Conservation (phyloP, 2,797 vertebrate genomes). For the Chelmon rostratus region DNA sequence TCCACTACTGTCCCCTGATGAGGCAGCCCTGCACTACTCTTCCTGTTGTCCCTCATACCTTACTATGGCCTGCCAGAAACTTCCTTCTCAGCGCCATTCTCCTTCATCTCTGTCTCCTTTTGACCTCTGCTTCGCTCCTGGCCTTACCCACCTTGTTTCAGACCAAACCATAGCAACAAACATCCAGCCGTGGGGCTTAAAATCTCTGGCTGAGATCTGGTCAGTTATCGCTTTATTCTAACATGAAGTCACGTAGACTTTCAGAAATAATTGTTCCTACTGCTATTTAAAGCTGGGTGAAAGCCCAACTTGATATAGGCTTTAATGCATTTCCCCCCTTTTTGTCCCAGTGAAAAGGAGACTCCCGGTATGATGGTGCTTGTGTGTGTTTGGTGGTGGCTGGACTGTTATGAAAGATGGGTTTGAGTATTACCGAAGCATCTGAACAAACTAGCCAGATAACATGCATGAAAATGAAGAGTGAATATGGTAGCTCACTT, state of each 20-base stretch:
- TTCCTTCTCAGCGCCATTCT: neutral
- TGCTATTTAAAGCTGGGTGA: constrained; percentile 45
- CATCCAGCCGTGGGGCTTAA: constrained; percentile 45
- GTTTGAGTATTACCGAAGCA: constrained; percentile 44
- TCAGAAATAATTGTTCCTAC: constrained; percentile 42
- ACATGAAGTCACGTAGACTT: constrained; percentile 38
- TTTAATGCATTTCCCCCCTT: constrained; percentile 41
- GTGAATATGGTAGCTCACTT: constrained; percentile 38
- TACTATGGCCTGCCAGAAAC: constrained; percentile 26
- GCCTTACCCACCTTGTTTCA: constrained; percentile 52
- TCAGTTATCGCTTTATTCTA: constrained; percentile 51
- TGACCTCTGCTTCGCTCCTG: constrained; percentile 16
- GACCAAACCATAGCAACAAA: constrained; percentile 82
- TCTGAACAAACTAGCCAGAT: constrained; percentile 55
- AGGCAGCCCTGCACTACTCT: constrained; percentile 24
- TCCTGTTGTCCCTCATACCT: constrained; percentile 13
- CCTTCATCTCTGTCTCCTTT: constrained; percentile 30
- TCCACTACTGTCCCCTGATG: constrained; percentile 30
- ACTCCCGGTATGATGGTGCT: constrained; percentile 35
- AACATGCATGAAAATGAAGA: constrained; percentile 69
- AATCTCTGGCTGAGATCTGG: constrained; percentile 48
- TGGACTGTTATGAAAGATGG: constrained; percentile 40
- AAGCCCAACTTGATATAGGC: constrained; percentile 48
- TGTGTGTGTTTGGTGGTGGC: constrained; percentile 55
- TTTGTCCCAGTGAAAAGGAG: constrained; percentile 35